Conservation (phyloP, 2,113 vertebrate genomes). For the Campylorhamphus procurvoides region DNA sequence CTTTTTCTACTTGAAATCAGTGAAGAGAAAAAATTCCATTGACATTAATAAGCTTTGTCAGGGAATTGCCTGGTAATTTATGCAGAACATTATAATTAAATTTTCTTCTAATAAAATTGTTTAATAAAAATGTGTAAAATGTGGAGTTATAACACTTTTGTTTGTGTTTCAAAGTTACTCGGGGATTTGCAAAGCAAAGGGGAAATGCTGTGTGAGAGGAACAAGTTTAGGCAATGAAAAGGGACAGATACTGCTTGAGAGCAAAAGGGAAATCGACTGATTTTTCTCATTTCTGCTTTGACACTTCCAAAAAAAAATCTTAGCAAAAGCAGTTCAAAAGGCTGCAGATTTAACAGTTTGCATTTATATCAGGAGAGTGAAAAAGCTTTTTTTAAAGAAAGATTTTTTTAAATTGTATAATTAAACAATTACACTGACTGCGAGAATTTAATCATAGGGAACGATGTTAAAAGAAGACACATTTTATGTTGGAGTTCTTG, state of each 20-base stretch:
- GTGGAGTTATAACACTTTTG: neutral
- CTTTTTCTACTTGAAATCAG: slow-evolving; percentile 23
- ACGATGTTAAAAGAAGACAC: neutral
- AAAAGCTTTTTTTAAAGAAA: neutral
- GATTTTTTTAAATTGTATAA: neutral
- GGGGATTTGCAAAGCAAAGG: neutral
- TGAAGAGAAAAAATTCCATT: slow-evolving; percentile 22
- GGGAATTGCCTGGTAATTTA: neutral
- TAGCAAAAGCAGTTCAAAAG: neutral
- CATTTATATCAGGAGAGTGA: neutral
- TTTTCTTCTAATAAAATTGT: neutral
- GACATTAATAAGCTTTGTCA: neutral
- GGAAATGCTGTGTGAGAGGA: neutral
- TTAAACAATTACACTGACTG: neutral
- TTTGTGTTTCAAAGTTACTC: neutral
- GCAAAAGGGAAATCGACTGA: neutral
- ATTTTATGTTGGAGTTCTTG: neutral
- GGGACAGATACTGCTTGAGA: neutral
- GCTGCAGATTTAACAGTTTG: neutral
- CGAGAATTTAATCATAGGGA: neutral
- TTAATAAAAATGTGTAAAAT: neutral
- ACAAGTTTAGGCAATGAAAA: neutral
- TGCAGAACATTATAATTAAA: neutral
- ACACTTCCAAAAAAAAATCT: neutral
- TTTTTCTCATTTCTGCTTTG: neutral